Conservation (phyloP, 2,888 invertebrate species). For the Volucella zonaria region DNA sequence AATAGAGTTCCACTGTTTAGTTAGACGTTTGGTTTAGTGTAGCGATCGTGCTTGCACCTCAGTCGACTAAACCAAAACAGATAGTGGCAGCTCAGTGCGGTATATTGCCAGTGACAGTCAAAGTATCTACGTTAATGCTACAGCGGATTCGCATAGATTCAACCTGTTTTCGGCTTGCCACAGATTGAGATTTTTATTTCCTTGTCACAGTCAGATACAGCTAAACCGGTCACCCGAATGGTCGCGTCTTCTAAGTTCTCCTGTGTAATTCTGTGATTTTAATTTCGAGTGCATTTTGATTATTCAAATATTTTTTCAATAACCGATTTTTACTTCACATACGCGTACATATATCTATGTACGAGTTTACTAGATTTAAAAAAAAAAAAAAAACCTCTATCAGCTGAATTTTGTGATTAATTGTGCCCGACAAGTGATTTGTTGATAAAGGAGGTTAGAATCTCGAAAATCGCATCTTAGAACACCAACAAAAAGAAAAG, state of each 20-base stretch:
- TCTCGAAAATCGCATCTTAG: too few relatives aligned
- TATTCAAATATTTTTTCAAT: neutral
- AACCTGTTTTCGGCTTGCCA: slow-evolving; percentile 50
- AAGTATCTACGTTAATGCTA: slow-evolving; percentile 35
- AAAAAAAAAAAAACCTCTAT: too few relatives aligned
- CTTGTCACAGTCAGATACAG: slow-evolving; percentile 50
- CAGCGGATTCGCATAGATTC: slow-evolving; percentile 8
- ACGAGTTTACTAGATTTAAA: too few relatives aligned
- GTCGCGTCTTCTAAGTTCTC: slow-evolving; percentile 27
- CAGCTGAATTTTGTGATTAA: too few relatives aligned
- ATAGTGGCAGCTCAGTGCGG: slow-evolving; percentile 17
- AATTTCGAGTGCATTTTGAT: neutral
- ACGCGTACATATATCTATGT: neutral
- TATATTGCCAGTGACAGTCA: slow-evolving; percentile 29
- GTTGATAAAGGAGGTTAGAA: too few relatives aligned
- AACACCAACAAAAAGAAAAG: too few relatives aligned
- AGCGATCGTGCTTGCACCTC: slow-evolving; percentile 36
- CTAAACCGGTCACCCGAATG: slow-evolving; percentile 56
- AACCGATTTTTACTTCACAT: neutral
- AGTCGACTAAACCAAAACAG: slow-evolving; percentile 54
- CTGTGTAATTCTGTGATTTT: neutral
- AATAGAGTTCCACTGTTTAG: slow-evolving; percentile 41
- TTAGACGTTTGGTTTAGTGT: slow-evolving; percentile 5
- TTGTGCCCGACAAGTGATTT: too few relatives aligned
- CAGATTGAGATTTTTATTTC: slow-evolving; percentile 40